phyloP scores from a whole-genome alignment of 2,797 vertebrate genomes.

The Argentina silus region DNA sequence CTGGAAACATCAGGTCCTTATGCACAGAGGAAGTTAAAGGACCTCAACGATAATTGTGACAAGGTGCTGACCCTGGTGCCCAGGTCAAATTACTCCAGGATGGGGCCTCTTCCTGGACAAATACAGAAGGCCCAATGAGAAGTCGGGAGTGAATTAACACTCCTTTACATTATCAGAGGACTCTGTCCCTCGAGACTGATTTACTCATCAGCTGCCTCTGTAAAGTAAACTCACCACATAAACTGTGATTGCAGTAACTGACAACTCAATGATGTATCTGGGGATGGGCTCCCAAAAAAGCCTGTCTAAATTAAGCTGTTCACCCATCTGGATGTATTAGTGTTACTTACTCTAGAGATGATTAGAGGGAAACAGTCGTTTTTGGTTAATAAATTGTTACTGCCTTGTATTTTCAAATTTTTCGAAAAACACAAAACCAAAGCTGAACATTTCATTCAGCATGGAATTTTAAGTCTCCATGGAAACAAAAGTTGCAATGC shows the following conservation, averaged over 20 bases:
- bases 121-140: constrained; percentile 57
- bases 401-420: not conserved
- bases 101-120: constrained; percentile 58
- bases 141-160: constrained; percentile 40
- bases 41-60: constrained; percentile 66
- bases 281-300: constrained; percentile 33
- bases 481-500: not conserved
- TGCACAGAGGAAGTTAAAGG: constrained; percentile 48
- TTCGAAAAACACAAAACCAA: not conserved
- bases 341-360: constrained; percentile 21
- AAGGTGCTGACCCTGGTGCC: constrained; percentile 58
- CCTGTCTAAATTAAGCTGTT: constrained; percentile 28
- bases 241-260: constrained; percentile 54
- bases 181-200: constrained; percentile 45
- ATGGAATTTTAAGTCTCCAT: not conserved
- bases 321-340: constrained; percentile 17
- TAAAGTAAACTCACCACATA: constrained; percentile 57
- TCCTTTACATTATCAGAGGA: constrained; percentile 49
- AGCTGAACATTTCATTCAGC: not conserved
- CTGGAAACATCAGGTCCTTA: constrained; percentile 33
- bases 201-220: constrained; percentile 62
- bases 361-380: constrained; percentile 24
- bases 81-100: constrained; percentile 64
- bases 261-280: constrained; percentile 35
- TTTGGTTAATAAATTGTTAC: constrained; percentile 40